Conservation (phyloP, 1,140 invertebrate species). For the Ceratoteleas bidentatus region DNA sequence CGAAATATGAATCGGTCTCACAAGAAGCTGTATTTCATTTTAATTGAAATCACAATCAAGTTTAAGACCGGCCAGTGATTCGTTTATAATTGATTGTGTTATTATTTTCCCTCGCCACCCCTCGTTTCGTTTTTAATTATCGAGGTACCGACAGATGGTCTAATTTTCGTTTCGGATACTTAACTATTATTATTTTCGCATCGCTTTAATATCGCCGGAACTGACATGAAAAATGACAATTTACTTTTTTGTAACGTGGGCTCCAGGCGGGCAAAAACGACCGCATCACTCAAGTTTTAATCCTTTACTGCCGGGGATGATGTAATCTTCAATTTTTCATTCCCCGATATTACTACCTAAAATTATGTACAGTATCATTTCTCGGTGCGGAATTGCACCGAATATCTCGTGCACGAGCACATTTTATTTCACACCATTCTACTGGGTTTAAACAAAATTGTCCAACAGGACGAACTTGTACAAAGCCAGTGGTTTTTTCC, state of each 20-base stretch:
- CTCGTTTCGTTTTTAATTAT: not conserved
- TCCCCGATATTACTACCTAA: not conserved
- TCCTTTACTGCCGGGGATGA: not conserved
- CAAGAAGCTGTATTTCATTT: slow-evolving; percentile 28
- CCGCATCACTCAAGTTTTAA: not conserved
- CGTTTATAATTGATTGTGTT: slow-evolving; percentile 5
- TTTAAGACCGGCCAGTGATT: not conserved
- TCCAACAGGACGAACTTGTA: no score
- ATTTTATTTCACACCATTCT: no score
- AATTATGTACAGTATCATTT: not conserved
- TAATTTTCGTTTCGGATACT: not conserved
- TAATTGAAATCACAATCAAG: slow-evolving; percentile 35
- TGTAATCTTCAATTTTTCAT: not conserved
- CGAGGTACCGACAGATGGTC: not conserved
- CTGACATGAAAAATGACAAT: not conserved
- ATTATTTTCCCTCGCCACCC: not conserved
- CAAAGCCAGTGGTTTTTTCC: no score
- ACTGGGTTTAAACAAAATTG: no score
- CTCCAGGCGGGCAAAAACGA: not conserved
- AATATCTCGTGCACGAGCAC: no score
- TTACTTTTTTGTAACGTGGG: not conserved
- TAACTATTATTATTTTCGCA: not conserved
- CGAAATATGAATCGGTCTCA: slow-evolving; percentile 17
- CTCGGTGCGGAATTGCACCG: not conserved
- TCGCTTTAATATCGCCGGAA: not conserved